Conservation (phyloP, 30 jellyfish, hydroid and myxozoan genomes). For the Rhopilema esculentum region DNA sequence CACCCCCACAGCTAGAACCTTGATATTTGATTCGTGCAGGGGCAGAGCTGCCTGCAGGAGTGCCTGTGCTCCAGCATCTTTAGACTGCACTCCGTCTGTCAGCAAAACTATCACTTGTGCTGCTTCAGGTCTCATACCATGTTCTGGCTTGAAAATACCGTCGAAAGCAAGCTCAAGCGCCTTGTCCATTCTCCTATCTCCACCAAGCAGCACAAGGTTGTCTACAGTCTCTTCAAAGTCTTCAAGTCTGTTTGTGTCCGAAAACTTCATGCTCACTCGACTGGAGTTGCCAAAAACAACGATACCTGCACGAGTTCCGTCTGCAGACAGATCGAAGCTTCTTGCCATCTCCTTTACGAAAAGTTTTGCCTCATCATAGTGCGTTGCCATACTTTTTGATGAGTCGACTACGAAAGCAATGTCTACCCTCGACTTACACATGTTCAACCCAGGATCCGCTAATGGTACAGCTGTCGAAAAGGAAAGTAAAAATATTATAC, state of each 20-base stretch:
- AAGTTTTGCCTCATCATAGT: conserved; percentile 47
- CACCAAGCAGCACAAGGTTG: conserved; percentile 61
- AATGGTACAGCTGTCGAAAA: conserved; percentile 14
- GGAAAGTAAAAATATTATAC: too few relatives aligned
- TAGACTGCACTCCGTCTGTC: conserved; percentile 68
- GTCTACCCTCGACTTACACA: conserved; percentile 57
- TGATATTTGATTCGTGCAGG: conserved; percentile 57
- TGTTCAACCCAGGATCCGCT: background rate
- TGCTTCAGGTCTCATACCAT: conserved; percentile 69
- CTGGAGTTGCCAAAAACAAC: conserved; percentile 55
- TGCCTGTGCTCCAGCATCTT: conserved; percentile 25
- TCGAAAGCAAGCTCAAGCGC: conserved; percentile 53
- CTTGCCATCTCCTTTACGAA: conserved; percentile 55
- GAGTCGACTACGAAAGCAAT: conserved; percentile 71
- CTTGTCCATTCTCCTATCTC: conserved; percentile 54
- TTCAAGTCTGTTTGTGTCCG: conserved; percentile 37
- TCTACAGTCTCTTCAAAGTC: conserved; percentile 55
- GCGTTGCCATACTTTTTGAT: conserved; percentile 52
- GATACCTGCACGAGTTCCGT: conserved; percentile 69
- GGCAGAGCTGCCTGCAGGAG: conserved; percentile 55
- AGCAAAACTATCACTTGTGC: conserved; percentile 63
- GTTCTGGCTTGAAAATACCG: conserved; percentile 41
- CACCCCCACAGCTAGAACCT: conserved; percentile 61
- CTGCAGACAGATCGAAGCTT: conserved; percentile 18
- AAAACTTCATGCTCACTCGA: conserved; percentile 33